Percentiles rank a stretch among this genome's conserved stretches.
Evolutionary conservation across 2,888 invertebrate genomes (phyloP).

Genomic region (Darwinula stevensoni): DNA sequence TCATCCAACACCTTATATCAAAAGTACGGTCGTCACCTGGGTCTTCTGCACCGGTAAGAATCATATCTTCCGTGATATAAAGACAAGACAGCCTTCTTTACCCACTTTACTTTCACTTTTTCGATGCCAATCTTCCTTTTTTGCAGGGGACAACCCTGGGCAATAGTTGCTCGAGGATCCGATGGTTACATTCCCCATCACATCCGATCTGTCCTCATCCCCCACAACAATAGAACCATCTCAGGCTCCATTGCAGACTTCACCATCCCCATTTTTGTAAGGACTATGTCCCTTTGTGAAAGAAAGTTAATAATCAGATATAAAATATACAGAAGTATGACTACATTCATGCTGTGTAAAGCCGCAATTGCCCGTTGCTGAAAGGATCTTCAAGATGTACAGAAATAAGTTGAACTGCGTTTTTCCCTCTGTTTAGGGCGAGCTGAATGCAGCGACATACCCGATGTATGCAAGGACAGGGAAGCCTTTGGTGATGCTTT

Average conservation of each 20-base stretch:
- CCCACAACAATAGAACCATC: neutral
- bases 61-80: too few relatives aligned
- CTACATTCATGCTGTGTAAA: too few relatives aligned
- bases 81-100: too few relatives aligned
- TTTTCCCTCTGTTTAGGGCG: neutral
- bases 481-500: neutral
- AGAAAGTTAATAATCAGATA: too few relatives aligned
- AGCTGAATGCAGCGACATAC: neutral
- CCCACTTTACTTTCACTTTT: too few relatives aligned
- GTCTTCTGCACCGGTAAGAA: too few relatives aligned
- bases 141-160: constrained; percentile 1
- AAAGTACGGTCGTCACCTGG: neutral
- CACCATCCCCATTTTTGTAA: neutral
- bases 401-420: neutral
- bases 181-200: neutral
- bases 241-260: neutral
- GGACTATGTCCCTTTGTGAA: neutral
- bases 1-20: too few relatives aligned
- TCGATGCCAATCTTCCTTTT: too few relatives aligned
- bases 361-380: too few relatives aligned
- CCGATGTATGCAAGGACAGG: neutral
- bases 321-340: too few relatives aligned
- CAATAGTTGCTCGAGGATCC: neutral
- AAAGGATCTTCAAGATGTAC: too few relatives aligned
- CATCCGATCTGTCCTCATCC: neutral